Evolutionary conservation across 2,888 invertebrate genomes (phyloP).

Genomic region (Cerceris ruficornis): DNA sequence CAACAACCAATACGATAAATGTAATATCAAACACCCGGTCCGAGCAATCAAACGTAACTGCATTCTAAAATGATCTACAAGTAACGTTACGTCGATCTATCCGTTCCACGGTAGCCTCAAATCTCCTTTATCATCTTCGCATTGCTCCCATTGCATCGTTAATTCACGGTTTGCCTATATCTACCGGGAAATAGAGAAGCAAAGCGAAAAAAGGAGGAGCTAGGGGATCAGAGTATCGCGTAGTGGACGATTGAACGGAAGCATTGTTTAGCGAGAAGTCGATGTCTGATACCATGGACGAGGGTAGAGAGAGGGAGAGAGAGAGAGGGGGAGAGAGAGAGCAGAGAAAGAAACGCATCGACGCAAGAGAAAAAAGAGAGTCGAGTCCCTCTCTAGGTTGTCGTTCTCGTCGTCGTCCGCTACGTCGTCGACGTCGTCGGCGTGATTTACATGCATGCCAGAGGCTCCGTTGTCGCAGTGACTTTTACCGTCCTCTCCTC

Average conservation of each 20-base stretch:
- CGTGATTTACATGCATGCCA: conserved; percentile 64
- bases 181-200: neutral
- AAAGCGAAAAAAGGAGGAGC: conserved; percentile 7
- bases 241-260: conserved; percentile 28
- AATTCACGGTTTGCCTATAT: neutral
- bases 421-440: conserved; percentile 50
- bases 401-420: conserved; percentile 38
- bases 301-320: conserved; percentile 12
- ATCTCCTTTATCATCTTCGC: neutral
- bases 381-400: conserved; percentile 28
- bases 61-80: neutral
- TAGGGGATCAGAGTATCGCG: neutral
- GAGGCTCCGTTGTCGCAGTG: conserved; percentile 48
- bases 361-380: conserved; percentile 28
- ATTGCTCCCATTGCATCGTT: neutral
- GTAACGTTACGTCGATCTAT: neutral
- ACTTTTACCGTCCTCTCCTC: conserved; percentile 56
- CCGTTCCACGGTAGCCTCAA: neutral
- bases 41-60: neutral
- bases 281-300: conserved; percentile 26
- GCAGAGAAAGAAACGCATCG: conserved; percentile 14
- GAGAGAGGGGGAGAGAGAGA: conserved; percentile 2
- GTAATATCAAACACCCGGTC: neutral
- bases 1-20: too few relatives aligned
- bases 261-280: conserved; percentile 55